A percentile compares a stretch with the other conserved stretches of the same genome.
These are phyloP conservation scores for Bugula neritina DNA, from an alignment of 2,888 invertebrate species.

Conservation along the genomic window DNA sequence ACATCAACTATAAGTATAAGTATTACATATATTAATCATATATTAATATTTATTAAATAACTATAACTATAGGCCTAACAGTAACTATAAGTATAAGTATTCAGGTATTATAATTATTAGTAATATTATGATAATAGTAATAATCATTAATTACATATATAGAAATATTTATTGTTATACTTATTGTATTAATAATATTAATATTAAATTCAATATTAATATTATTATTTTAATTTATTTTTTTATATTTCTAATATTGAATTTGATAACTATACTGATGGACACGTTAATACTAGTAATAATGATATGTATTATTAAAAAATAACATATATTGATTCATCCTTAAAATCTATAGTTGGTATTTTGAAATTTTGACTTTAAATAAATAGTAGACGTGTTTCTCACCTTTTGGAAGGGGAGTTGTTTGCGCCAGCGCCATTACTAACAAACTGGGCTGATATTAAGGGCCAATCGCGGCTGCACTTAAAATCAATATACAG, in stretches of 20 bases:
- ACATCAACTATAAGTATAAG: background rate
- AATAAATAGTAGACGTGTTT: too few species aligned
- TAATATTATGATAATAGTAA: background rate
- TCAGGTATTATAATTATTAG: background rate
- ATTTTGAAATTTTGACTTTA: too few species aligned
- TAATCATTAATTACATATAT: background rate
- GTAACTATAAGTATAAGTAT: background rate
- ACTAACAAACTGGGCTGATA: background rate
- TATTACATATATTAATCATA: background rate
- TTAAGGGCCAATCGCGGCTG: background rate
- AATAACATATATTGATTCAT: too few species aligned
- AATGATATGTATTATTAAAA: too few species aligned
- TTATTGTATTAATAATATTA: background rate
- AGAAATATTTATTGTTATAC: background rate
- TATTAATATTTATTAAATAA: background rate
- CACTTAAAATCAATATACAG: background rate
- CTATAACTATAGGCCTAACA: background rate
- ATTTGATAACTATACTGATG: background rate
- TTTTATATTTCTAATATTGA: background rate
- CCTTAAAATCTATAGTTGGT: too few species aligned
- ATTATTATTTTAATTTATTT: background rate
- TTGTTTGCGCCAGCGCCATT: slow-evolving; percentile 24
- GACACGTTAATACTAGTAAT: background rate
- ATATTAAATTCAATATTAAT: background rate
- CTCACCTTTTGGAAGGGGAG: slow-evolving; percentile 19